Evolutionary conservation across 2,797 vertebrate genomes (phyloP).

Genomic region (Chromobotia macracanthus): DNA sequence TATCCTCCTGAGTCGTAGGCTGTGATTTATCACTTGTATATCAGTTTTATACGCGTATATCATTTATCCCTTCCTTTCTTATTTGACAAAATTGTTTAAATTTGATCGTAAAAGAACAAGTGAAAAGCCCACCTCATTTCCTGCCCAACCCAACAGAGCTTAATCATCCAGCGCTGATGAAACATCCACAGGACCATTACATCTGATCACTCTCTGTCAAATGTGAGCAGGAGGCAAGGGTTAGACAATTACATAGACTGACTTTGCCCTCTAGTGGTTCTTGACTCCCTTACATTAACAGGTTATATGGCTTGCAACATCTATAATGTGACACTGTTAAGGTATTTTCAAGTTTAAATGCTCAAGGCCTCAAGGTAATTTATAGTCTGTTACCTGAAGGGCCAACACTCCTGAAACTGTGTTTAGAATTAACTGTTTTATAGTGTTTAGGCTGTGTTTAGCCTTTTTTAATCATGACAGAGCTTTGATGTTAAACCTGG

Average conservation of each 20-base stretch:
- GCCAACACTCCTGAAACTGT: no score
- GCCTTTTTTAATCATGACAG: no score
- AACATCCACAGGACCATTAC: background rate
- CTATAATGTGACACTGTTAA: background rate
- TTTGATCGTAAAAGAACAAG: background rate
- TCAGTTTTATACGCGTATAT: no score
- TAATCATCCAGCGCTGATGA: background rate
- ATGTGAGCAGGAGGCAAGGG: no score
- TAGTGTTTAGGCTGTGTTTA: background rate
- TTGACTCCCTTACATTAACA: background rate
- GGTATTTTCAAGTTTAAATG: slow-evolving; percentile 28
- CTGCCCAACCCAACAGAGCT: background rate
- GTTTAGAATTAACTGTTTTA: background rate
- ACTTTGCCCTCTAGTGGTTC: slow-evolving; percentile 58
- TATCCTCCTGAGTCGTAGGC: background rate
- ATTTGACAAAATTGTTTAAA: background rate
- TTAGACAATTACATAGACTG: slow-evolving; percentile 12
- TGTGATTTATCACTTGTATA: slow-evolving; percentile 11
- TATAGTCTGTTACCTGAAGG: no score
- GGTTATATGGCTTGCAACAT: background rate
- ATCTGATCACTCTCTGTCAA: background rate
- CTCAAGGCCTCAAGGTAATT: no score
- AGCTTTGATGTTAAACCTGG: no score
- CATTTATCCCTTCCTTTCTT: background rate
- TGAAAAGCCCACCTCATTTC: background rate